Percentiles rank a stretch among this genome's conserved stretches.
These are phyloP conservation scores for Mugil cephalus DNA, from an alignment of 2,113 vertebrate genomes.

Conservation along the genomic window DNA sequence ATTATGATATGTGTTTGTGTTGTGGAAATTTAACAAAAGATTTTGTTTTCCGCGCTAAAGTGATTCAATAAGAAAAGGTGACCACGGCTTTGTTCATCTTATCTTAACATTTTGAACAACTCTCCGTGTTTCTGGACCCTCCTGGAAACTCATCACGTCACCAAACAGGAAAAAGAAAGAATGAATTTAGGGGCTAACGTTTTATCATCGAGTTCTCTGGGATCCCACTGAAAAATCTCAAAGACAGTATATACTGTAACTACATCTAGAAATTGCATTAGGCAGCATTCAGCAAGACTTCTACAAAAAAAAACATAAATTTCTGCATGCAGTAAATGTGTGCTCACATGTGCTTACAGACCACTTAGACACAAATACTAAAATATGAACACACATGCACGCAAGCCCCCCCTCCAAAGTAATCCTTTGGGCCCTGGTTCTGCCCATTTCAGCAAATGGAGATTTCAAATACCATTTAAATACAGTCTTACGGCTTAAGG, in stretches of 20 bases:
- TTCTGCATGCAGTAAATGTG: slow-evolving; percentile 11
- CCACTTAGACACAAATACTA: slow-evolving; percentile 31
- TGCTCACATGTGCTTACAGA: slow-evolving; percentile 8
- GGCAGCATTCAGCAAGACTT: neutral
- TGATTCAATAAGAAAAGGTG: no score
- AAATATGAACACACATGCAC: slow-evolving; percentile 50
- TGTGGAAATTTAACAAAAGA: no score
- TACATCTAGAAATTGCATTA: neutral
- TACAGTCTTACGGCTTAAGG: slow-evolving; percentile 38
- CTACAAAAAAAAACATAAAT: neutral
- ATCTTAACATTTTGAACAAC: no score
- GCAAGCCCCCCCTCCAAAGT: slow-evolving; percentile 36
- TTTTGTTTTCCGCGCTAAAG: no score
- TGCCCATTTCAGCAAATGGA: slow-evolving; percentile 44
- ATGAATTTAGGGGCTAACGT: no score
- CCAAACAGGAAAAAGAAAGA: no score
- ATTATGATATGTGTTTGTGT: no score
- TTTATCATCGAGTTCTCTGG: no score
- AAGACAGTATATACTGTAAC: neutral
- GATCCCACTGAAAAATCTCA: no score
- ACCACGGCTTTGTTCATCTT: no score
- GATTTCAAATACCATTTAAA: slow-evolving; percentile 70
- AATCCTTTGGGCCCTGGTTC: slow-evolving; percentile 47
- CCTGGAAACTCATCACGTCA: no score
- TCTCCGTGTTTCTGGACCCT: no score